A percentile compares a stretch with the other conserved stretches of the same genome.
These are phyloP conservation scores for Laterallus jamaicensis DNA, from an alignment of 2,113 vertebrate genomes.

Conservation along the genomic window DNA sequence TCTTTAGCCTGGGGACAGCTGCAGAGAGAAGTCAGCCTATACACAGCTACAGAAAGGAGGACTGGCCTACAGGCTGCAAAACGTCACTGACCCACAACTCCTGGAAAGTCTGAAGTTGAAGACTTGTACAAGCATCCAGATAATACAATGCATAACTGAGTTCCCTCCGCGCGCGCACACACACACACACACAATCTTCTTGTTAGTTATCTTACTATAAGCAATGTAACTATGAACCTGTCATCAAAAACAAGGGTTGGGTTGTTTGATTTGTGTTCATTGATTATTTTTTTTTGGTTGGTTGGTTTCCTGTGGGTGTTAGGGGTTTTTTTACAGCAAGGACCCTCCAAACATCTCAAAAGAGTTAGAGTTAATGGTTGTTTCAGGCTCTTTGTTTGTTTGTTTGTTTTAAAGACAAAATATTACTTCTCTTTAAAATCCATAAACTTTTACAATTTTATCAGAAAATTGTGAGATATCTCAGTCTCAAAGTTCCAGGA, in stretches of 20 bases:
- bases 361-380: not conserved
- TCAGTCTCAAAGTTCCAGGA: not conserved
- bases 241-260: not conserved
- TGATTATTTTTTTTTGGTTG: not conserved
- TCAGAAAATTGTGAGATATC: not conserved
- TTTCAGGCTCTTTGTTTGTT: not conserved
- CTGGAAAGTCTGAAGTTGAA: not conserved
- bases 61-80: not conserved
- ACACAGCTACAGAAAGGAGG: not conserved
- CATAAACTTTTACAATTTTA: not conserved
- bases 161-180: not conserved
- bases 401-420: not conserved
- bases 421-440: not conserved
- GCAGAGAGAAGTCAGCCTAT: not conserved
- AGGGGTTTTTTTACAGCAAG: not conserved
- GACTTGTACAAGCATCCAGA: not conserved
- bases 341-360: not conserved
- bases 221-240: not conserved
- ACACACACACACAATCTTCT: not conserved
- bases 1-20: not conserved
- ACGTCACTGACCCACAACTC: not conserved
- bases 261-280: no score
- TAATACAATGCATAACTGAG: not conserved
- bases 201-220: not conserved
- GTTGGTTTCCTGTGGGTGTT: not conserved